phyloP scores from a whole-genome alignment of 2,888 invertebrate species.

The Oscheius onirici region DNA sequence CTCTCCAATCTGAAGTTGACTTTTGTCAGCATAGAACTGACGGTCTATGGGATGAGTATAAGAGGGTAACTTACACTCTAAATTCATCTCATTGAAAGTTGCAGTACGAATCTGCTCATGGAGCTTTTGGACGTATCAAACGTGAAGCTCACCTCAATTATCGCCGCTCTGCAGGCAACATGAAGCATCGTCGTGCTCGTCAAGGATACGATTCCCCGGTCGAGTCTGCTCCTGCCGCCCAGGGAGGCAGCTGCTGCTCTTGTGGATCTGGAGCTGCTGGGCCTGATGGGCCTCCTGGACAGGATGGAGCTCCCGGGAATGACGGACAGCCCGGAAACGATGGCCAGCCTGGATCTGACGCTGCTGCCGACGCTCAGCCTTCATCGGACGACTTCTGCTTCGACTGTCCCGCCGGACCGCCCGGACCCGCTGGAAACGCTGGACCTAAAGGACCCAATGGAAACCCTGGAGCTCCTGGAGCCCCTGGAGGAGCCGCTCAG shows the following conservation, averaged over 20 bases:
- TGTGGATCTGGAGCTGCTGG: constrained; percentile 58
- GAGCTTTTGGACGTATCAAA: background rate
- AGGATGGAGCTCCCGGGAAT: constrained; percentile 59
- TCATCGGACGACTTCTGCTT: constrained; percentile 56
- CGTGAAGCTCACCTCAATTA: background rate
- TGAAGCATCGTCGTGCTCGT: background rate
- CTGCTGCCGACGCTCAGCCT: constrained; percentile 54
- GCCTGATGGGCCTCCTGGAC: constrained; percentile 62
- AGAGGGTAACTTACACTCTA: constrained; percentile 9
- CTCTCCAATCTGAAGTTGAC: constrained; percentile 64
- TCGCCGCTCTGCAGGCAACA: background rate
- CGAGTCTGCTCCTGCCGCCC: constrained; percentile 25
- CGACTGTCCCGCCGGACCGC: constrained; percentile 43
- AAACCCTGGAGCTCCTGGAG: constrained; percentile 38
- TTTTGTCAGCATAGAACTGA: constrained; percentile 54
- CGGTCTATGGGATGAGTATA: constrained; percentile 55
- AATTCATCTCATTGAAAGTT: background rate
- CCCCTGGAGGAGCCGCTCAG: constrained; percentile 29
- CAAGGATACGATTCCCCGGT: constrained; percentile 33
- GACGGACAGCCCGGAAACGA: constrained; percentile 57
- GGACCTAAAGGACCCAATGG: constrained; percentile 43
- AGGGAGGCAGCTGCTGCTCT: constrained; percentile 55
- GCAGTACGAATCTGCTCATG: background rate
- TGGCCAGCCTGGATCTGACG: constrained; percentile 59
- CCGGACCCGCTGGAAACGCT: constrained; percentile 34